Conservation (phyloP, 1,140 invertebrate species). For the Cheumatopsyche charites region DNA sequence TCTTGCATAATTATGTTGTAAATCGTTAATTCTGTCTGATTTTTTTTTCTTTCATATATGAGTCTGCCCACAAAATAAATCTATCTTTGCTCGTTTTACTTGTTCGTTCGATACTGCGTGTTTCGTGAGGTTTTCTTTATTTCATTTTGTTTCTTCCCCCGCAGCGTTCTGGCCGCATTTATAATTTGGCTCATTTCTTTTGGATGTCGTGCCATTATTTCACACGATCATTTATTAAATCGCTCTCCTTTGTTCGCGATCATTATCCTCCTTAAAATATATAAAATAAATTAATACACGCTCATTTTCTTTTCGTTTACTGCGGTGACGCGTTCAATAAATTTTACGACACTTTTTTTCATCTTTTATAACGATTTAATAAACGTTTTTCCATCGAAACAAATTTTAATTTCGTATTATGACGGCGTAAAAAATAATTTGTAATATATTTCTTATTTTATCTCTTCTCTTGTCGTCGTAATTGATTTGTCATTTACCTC, state of each 20-base stretch:
- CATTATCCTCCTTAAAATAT: neutral
- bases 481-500: conserved; percentile 7
- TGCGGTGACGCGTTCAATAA: too few relatives aligned
- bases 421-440: too few relatives aligned
- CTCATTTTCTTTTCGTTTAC: neutral
- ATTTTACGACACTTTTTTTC: too few relatives aligned
- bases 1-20: conserved; percentile 30
- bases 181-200: conserved; percentile 11
- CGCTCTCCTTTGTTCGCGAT: conserved; percentile 5
- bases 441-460: neutral
- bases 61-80: conserved; percentile 10
- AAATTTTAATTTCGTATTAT: too few relatives aligned
- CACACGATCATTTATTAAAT: conserved; percentile 11
- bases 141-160: neutral
- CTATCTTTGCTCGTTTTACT: conserved; percentile 9
- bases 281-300: conserved; percentile 8
- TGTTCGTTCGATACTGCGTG: conserved; percentile 2
- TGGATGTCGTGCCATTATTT: conserved; percentile 18
- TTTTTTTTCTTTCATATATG: neutral
- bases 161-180: neutral
- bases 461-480: neutral
- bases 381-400: too few relatives aligned
- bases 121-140: conserved; percentile 14
- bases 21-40: conserved; percentile 15
- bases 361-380: too few relatives aligned